Base-by-base conservation (phyloP, 1,140 invertebrate genomes). In the Amphibalanus amphitrite region DNA sequence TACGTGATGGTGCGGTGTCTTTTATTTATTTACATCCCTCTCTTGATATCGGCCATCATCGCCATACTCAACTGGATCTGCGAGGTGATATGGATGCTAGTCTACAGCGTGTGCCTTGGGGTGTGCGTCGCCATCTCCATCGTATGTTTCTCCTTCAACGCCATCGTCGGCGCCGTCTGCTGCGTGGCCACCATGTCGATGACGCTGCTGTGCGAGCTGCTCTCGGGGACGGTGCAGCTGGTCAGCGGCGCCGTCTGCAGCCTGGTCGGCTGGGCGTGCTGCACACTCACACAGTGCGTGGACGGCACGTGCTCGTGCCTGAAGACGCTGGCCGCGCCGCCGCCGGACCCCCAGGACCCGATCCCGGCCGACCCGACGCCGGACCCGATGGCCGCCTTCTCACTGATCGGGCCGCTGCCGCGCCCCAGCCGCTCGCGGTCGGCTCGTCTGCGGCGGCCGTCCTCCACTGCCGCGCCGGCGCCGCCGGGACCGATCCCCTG, bases 201-300 rank as follows among this genome's bases (percentile, higher is more conserved):
- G 47, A 59, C 47, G 47, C 20, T 59, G 20, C 20, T 13, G 47
- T 59, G 47, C 47, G 13, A 59, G 47, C 47, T 59, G 10, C 13
- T 59, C 47, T 59, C 47, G 47, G 47, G 47, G 1, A 59, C 47
- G 10, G 47, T 59, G 10, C 47, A 59, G 47, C 1, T 59, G 10
- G 1, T 59, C 47, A 59, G 77, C 83, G 85, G 73, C 84, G 91
- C 79, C 85, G 88, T 71, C 85, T 88, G 82, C 85, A 93, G 77
- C 82, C 85, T 74, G 87, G 87, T 80, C 89, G 89, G 80, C 88
- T 88, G 72, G 78, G 89, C 64, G 79, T 90, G 73, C 77, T 90
- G 86, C 88, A 83, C 85, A 85, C 82, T 72, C 69, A 33, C 17
- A 30, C 64, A 25, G 33, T 64, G 70, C 47, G 69, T 69, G 30